Evolutionary conservation across 2,888 invertebrate genomes (phyloP).

Genomic region (Auanema freiburgensis): DNA sequence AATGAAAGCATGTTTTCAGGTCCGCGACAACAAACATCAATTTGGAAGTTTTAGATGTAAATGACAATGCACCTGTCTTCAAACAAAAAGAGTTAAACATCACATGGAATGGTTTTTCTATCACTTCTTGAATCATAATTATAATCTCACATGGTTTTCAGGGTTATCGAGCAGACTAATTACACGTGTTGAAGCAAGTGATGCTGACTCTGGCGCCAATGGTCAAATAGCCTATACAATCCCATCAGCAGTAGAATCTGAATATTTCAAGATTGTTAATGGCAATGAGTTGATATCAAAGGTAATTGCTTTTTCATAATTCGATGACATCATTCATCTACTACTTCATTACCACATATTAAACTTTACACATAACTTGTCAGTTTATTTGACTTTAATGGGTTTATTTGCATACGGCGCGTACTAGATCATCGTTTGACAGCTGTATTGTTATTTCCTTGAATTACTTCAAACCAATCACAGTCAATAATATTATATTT

Average conservation of each 20-base stretch:
- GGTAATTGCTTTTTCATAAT: no score
- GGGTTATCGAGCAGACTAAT: no score
- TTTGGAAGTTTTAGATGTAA: constrained; percentile 73
- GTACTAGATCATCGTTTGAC: no score
- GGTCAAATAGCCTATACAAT: background rate
- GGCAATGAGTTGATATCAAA: no score
- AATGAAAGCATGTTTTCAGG: constrained; percentile 14
- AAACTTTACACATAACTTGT: no score
- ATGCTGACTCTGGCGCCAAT: background rate
- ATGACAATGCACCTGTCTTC: constrained; percentile 91
- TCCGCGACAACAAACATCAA: constrained; percentile 24
- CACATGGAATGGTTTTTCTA: constrained; percentile 10
- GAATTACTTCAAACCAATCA: no score
- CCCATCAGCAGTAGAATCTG: background rate
- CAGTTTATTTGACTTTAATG: no score
- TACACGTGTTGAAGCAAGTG: background rate
- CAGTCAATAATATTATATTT: no score
- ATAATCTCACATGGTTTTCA: background rate
- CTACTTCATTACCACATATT: no score
- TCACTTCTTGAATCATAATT: background rate
- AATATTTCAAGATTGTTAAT: constrained; percentile 1
- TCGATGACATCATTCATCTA: no score
- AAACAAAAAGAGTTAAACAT: background rate
- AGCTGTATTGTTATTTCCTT: no score
- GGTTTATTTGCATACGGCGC: no score